Evolutionary conservation across 2,888 invertebrate species (phyloP), one percentile per base, ranked within the genome.

Genomic region (Thereva unica): DNA sequence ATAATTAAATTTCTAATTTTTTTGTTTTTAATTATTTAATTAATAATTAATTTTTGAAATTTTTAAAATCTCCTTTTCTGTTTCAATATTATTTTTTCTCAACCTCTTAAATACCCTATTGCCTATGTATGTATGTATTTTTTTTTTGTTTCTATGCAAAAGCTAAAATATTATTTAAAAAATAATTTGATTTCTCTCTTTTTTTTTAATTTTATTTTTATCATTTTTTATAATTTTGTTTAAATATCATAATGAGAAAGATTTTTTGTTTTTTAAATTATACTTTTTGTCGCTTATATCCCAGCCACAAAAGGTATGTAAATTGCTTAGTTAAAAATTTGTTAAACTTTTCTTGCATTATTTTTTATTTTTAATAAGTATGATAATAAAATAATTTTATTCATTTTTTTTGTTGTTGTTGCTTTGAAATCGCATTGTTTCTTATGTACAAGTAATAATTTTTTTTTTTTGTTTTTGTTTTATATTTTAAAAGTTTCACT

Each of bases 91-190:
- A 50, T 40, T 61, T 40, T 40, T 61, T 23, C n/a, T 61, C 50
- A 61, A 61, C 61, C 50, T 53, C 41, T 61, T 61, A 61, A 23
- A 34, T 4, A 23, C 41, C 57, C 56, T 63, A 65, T 55, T 40
- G 52, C 40, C 54, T 67, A 64, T 47, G 41, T 59, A 42, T 35
- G 53, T 64, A 52, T 23, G n/a, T n/a, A n/a, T n/a, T n/a, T n/a
- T 23, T 23, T 23, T 23, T 23, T 23, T 23, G 23, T 23, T 23
- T 23, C 23, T 23, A 67, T 64, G 67, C 64, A 67, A 67, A 67
- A 67, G 64, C 64, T 64, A 64, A 67, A 67, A 67, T 63, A 64
- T 64, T 64, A 67, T 67, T 67, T 50, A 50, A 57, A 57, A 64
- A 64, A 67, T 64, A 67, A 67, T 67, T 52, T 52, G 38, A 64